A percentile compares a stretch with the other conserved stretches of the same genome.
phyloP scores from a whole-genome alignment of 2,888 invertebrate species.

The Netelia melanura region DNA sequence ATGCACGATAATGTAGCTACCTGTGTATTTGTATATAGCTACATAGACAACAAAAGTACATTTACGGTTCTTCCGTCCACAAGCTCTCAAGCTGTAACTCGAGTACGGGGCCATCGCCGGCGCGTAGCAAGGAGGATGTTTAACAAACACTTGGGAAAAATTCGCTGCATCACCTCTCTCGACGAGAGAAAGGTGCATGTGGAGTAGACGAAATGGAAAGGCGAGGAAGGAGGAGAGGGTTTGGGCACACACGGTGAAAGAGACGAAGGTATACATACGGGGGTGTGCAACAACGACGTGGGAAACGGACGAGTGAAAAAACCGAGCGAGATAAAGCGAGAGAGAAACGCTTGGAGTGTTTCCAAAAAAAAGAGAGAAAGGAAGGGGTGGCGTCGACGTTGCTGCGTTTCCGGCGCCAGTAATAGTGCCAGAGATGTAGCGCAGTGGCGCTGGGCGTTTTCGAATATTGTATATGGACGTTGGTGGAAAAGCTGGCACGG shows the following conservation, averaged over 20 bases:
- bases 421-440: neutral
- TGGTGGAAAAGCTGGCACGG: neutral
- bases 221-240: conserved; percentile 68
- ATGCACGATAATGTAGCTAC: no score
- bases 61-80: conserved; percentile 28
- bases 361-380: conserved; percentile 73
- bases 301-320: conserved; percentile 41
- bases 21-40: neutral
- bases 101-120: conserved; percentile 59
- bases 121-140: conserved; percentile 75
- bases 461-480: neutral
- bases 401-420: conserved; percentile 54
- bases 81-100: conserved; percentile 65
- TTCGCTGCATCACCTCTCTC: conserved; percentile 79
- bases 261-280: conserved; percentile 19
- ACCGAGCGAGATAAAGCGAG: conserved; percentile 43
- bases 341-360: conserved; percentile 72
- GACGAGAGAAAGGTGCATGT: conserved; percentile 46
- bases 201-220: conserved; percentile 35
- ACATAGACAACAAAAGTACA: conserved; percentile 15
- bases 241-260: conserved; percentile 60
- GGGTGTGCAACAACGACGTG: conserved; percentile 10
- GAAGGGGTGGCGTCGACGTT: conserved; percentile 31
- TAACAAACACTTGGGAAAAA: conserved; percentile 80
- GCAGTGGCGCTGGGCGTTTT: conserved; percentile 5